Conservation (phyloP, 2,113 vertebrate genomes). For the Forbesichthys agassizii region DNA sequence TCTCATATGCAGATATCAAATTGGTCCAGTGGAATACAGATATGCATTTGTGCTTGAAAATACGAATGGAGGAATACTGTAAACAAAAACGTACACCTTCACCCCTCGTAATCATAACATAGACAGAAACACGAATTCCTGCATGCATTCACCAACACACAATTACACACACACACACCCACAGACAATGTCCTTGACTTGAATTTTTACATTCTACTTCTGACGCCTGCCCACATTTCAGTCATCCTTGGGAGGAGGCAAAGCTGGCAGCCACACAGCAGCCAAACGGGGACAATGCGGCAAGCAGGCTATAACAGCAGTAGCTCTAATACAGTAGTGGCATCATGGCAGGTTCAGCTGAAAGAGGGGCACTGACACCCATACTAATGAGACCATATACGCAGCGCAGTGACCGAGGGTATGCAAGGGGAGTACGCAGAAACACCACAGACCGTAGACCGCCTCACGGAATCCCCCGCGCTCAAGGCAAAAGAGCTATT, state of each 20-base stretch:
- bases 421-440: constrained; percentile 46
- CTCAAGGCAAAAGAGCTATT: constrained; percentile 17
- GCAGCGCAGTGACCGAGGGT: constrained; percentile 53
- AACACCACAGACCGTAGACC: constrained; percentile 20
- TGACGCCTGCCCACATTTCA: constrained; percentile 46
- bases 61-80: no score
- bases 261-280: constrained; percentile 50
- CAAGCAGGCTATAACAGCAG: constrained; percentile 37
- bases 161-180: constrained; percentile 2
- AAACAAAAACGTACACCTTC: neutral
- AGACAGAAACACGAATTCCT: constrained; percentile 27
- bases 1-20: neutral
- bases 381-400: constrained; percentile 70
- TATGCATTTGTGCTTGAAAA: no score
- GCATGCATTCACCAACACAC: neutral
- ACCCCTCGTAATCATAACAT: neutral
- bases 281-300: constrained; percentile 73
- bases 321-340: constrained; percentile 65
- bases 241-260: constrained; percentile 55
- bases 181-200: constrained; percentile 24
- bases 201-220: constrained; percentile 40
- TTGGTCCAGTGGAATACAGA: no score
- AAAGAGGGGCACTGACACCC: constrained; percentile 68
- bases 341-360: constrained; percentile 72
- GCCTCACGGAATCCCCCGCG: constrained; percentile 17